These are phyloP conservation scores for Urechis unicinctus DNA, from an alignment of 2,888 invertebrate species.

Conservation along the genomic window DNA sequence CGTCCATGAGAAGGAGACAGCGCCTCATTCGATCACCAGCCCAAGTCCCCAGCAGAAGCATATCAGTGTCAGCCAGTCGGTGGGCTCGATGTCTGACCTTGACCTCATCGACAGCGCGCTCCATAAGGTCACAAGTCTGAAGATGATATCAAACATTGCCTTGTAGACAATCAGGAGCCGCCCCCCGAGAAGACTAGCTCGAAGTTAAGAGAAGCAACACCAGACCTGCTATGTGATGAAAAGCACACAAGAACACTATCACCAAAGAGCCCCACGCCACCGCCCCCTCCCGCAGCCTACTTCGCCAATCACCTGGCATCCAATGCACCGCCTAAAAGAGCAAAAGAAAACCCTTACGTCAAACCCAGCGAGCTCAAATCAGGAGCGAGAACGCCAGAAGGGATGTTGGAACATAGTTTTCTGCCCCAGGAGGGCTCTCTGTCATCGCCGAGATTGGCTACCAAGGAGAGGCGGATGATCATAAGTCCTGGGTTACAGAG, in stretches of 20 bases:
- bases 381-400: neutral
- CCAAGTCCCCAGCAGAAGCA: no score
- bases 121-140: no score
- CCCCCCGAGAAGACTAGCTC: no score
- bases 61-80: neutral
- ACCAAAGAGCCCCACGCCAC: neutral
- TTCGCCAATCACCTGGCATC: neutral
- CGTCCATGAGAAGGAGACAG: neutral
- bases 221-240: slow-evolving; percentile 6
- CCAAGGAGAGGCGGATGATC: no score
- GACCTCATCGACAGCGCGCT: neutral
- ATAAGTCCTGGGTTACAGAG: neutral
- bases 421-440: no score
- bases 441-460: no score
- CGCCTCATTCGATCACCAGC: no score
- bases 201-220: slow-evolving; percentile 7
- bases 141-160: no score
- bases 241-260: slow-evolving; percentile 3
- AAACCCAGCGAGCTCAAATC: slow-evolving; percentile 7
- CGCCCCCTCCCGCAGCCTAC: neutral
- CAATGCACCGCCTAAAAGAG: neutral
- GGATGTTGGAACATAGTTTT: neutral
- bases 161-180: neutral
- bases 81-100: neutral
- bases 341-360: slow-evolving; percentile 8